Conservation (phyloP, 2,113 vertebrate species). For the Coracopsis vasa region DNA sequence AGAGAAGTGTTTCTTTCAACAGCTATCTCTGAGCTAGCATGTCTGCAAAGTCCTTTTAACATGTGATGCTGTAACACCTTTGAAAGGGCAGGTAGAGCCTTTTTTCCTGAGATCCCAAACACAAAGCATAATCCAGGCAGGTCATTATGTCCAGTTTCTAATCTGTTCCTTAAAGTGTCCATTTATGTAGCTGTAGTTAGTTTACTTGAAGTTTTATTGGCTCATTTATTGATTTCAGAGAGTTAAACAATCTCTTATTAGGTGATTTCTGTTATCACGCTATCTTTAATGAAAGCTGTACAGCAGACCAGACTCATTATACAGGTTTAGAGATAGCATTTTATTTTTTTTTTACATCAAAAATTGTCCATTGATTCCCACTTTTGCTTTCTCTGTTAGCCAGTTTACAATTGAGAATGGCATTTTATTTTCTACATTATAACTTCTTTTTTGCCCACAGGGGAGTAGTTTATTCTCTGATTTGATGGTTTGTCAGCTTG, state of each 20-base stretch:
- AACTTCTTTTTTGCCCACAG: neutral
- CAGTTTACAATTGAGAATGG: neutral
- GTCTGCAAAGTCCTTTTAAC: neutral
- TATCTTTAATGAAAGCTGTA: neutral
- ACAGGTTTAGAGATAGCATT: neutral
- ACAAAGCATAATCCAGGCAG: neutral
- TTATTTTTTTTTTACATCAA: neutral
- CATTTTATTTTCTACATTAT: neutral
- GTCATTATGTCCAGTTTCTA: neutral
- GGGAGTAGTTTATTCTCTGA: neutral
- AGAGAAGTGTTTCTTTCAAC: neutral
- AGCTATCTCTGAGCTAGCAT: neutral
- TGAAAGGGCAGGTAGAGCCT: neutral
- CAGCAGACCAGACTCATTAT: neutral
- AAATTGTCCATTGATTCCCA: neutral
- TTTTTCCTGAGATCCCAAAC: neutral
- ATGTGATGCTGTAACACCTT: neutral
- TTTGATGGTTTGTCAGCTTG: neutral
- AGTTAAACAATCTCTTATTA: neutral
- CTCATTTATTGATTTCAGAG: neutral
- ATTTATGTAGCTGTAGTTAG: neutral
- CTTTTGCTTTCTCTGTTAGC: neutral
- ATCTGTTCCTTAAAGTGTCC: neutral
- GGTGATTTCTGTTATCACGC: neutral
- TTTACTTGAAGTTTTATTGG: neutral